phyloP scores from a whole-genome alignment of 1,140 invertebrate species.

The Bombus confusus region DNA sequence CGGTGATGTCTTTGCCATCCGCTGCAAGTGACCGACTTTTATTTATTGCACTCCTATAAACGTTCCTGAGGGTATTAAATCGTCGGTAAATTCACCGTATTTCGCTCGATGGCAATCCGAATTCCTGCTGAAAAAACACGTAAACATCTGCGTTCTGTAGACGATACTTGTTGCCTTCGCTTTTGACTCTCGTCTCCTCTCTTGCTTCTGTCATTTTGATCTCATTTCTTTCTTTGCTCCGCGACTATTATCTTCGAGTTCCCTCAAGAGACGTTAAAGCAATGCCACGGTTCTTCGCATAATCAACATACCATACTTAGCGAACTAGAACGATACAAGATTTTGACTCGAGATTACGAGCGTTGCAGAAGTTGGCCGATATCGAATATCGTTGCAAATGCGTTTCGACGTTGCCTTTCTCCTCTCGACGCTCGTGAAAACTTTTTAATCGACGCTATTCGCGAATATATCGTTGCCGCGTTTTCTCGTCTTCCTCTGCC shows the following conservation, averaged over 20 bases:
- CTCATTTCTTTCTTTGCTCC: background rate
- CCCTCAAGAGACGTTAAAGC: background rate
- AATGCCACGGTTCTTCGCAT: background rate
- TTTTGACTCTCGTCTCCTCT: background rate
- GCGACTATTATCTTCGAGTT: background rate
- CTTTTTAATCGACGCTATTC: conserved; percentile 25
- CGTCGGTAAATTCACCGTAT: conserved; percentile 60
- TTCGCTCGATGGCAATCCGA: conserved; percentile 51
- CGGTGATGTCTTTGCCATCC: conserved; percentile 49
- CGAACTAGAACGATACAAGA: conserved; percentile 7
- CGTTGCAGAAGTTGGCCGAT: conserved; percentile 4
- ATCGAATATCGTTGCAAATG: conserved; percentile 34
- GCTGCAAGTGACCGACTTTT: conserved; percentile 41
- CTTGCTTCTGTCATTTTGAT: background rate
- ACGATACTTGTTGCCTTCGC: conserved; percentile 19
- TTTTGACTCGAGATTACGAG: conserved; percentile 21
- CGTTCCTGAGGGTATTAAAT: conserved; percentile 61
- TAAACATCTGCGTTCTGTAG: background rate
- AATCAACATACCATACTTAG: conserved; percentile 27
- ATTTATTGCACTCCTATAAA: conserved; percentile 65
- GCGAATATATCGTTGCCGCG: background rate
- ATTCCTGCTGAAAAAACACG: background rate
- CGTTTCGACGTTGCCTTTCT: background rate
- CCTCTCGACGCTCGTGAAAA: conserved; percentile 22
- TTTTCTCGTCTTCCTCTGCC: background rate